phyloP scores from a whole-genome alignment of 2,888 invertebrate species.

The Ennomos quercinarius region DNA sequence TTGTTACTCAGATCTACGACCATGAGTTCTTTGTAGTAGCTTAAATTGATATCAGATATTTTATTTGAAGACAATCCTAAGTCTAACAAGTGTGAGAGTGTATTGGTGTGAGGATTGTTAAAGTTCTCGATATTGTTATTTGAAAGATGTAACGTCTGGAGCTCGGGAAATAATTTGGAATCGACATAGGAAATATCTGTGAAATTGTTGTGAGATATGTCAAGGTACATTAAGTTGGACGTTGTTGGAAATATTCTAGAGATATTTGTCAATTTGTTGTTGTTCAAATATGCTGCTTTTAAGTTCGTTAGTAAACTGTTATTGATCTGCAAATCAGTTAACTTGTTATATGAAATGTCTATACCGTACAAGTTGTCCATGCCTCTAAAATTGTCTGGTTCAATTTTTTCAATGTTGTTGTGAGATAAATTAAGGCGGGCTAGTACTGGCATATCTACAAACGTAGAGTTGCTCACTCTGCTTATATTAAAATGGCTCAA shows the following conservation, averaged over 20 bases:
- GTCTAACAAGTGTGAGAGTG: conserved; percentile 55
- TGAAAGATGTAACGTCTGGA: conserved; percentile 59
- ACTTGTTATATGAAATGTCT: conserved; percentile 66
- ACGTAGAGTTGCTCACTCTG: conserved; percentile 59
- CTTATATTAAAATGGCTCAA: conserved; percentile 62
- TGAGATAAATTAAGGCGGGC: conserved; percentile 67
- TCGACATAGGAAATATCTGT: conserved; percentile 45
- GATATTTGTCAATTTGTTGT: conserved; percentile 58
- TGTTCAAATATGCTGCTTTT: conserved; percentile 64
- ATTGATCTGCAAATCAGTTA: conserved; percentile 53
- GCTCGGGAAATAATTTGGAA: conserved; percentile 49
- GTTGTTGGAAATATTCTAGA: conserved; percentile 49
- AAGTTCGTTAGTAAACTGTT: conserved; percentile 52
- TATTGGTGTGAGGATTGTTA: conserved; percentile 60
- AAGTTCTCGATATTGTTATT: conserved; percentile 63
- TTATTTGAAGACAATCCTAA: conserved; percentile 62
- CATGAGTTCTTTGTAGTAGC: conserved; percentile 59
- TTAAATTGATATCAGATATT: conserved; percentile 60
- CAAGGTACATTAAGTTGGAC: conserved; percentile 56
- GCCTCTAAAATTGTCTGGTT: conserved; percentile 59
- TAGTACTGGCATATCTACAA: conserved; percentile 63
- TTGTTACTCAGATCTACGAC: conserved; percentile 66
- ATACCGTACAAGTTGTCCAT: conserved; percentile 67
- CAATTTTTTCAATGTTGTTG: conserved; percentile 60
- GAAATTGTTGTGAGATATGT: conserved; percentile 63